phyloP scores from a whole-genome alignment of 2,888 invertebrate species.

The Scaptomyza parva region DNA sequence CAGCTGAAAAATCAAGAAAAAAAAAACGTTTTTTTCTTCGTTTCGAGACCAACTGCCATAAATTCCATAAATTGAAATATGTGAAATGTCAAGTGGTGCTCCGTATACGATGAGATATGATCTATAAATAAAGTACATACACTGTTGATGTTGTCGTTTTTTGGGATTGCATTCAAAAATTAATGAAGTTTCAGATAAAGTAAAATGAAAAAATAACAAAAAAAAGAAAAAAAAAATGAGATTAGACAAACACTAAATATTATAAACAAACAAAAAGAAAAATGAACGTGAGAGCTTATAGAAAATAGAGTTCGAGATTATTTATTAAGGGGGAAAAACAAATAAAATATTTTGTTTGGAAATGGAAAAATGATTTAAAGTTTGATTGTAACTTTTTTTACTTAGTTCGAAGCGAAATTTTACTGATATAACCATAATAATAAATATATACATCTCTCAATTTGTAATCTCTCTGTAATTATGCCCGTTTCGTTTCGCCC shows the following conservation, averaged over 20 bases:
- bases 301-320: conserved; percentile 4
- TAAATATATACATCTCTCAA: too few relatives aligned
- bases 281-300: too few relatives aligned
- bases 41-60: conserved; percentile 24
- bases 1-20: too few relatives aligned
- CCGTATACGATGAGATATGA: conserved; percentile 33
- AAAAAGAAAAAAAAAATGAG: neutral
- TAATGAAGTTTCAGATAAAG: conserved; percentile 28
- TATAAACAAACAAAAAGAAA: conserved; percentile 3
- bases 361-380: too few relatives aligned
- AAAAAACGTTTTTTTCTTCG: neutral
- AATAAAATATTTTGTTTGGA: too few relatives aligned
- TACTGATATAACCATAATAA: neutral
- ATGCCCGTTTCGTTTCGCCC: neutral
- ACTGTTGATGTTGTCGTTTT: too few relatives aligned
- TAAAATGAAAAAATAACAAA: neutral
- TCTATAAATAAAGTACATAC: conserved; percentile 15
- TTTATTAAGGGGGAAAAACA: neutral
- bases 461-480: conserved; percentile 19
- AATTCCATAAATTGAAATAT: conserved; percentile 34
- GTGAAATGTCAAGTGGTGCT: conserved; percentile 31
- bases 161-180: neutral
- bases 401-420: too few relatives aligned
- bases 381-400: too few relatives aligned
- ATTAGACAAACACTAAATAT: conserved; percentile 7